Percentiles rank a stretch among this genome's conserved stretches.
Evolutionary conservation across 2,113 vertebrate genomes (phyloP).

Genomic region (Taurulus bubalis): DNA sequence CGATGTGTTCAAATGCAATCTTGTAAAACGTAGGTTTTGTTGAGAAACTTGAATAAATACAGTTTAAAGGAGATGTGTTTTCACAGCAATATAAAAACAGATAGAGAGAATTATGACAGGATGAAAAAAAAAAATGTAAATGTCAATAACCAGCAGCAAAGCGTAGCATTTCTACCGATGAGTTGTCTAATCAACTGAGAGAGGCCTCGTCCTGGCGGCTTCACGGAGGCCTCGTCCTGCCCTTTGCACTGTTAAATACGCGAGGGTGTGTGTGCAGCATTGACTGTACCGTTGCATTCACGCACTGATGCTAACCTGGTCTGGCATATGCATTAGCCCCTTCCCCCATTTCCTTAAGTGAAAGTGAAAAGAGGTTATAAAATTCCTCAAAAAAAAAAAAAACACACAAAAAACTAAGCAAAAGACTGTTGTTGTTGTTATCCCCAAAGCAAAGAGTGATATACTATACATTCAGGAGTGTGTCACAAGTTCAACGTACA

Average conservation of each 20-base stretch:
- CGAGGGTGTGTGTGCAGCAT: slow-evolving; percentile 16
- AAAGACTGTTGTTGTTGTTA: background rate
- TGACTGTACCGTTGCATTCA: slow-evolving; percentile 66
- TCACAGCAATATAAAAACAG: no score
- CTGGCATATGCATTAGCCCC: slow-evolving; percentile 70
- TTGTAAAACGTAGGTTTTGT: no score
- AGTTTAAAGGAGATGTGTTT: no score
- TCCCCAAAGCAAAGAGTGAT: slow-evolving; percentile 27
- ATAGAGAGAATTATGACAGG: no score
- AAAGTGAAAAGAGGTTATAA: slow-evolving; percentile 32
- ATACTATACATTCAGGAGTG: slow-evolving; percentile 34
- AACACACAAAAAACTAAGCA: background rate
- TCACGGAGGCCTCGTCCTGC: slow-evolving; percentile 17
- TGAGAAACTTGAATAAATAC: no score
- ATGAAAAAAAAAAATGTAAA: no score
- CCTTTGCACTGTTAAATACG: slow-evolving; percentile 27
- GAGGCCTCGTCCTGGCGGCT: background rate
- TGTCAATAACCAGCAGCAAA: background rate
- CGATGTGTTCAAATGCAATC: no score
- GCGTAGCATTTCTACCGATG: background rate
- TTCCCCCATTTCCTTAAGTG: slow-evolving; percentile 56
- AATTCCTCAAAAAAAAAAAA: slow-evolving; percentile 11
- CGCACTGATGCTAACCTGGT: slow-evolving; percentile 67
- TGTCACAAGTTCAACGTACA: slow-evolving; percentile 44
- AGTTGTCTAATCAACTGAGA: slow-evolving; percentile 16